A percentile compares a stretch with the other conserved stretches of the same genome.
phyloP scores from a whole-genome alignment of 2,113 vertebrate species.

The Engraulis encrasicolus region DNA sequence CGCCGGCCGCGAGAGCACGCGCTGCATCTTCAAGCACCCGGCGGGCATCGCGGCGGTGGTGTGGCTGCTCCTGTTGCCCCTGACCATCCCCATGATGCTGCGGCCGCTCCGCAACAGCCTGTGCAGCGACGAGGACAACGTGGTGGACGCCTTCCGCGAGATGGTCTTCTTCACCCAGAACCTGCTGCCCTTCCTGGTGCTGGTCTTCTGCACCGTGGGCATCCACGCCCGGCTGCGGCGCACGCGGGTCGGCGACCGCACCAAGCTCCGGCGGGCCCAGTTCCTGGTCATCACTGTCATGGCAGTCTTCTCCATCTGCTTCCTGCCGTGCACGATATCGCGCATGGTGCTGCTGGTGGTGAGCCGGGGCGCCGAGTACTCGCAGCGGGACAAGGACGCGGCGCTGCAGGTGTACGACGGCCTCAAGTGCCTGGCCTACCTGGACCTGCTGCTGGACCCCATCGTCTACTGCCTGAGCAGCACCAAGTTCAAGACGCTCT shows the following conservation, averaged over 20 bases:
- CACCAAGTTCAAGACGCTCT: conserved; percentile 73
- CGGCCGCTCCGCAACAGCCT: conserved; percentile 65
- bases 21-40: conserved; percentile 62
- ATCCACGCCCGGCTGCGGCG: conserved; percentile 66
- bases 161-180: conserved; percentile 66
- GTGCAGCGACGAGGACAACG: conserved; percentile 16
- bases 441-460: conserved; percentile 81
- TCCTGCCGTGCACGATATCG: conserved; percentile 73
- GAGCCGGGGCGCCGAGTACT: not conserved
- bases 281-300: conserved; percentile 71
- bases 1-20: conserved; percentile 62
- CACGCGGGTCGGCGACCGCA: conserved; percentile 67
- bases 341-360: conserved; percentile 70
- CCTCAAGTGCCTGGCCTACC: conserved; percentile 76
- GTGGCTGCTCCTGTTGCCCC: conserved; percentile 71
- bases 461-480: conserved; percentile 80
- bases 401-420: conserved; percentile 66
- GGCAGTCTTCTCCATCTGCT: conserved; percentile 71
- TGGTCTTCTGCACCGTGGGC: conserved; percentile 71
- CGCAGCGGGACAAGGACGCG: conserved; percentile 29
- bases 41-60: conserved; percentile 64
- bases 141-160: conserved; percentile 53
- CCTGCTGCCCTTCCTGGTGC: conserved; percentile 71
- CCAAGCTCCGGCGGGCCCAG: conserved; percentile 67
- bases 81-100: conserved; percentile 73